These are phyloP conservation scores for Stratiomys singularior DNA, from an alignment of 2,888 invertebrate species.

Conservation along the genomic window DNA sequence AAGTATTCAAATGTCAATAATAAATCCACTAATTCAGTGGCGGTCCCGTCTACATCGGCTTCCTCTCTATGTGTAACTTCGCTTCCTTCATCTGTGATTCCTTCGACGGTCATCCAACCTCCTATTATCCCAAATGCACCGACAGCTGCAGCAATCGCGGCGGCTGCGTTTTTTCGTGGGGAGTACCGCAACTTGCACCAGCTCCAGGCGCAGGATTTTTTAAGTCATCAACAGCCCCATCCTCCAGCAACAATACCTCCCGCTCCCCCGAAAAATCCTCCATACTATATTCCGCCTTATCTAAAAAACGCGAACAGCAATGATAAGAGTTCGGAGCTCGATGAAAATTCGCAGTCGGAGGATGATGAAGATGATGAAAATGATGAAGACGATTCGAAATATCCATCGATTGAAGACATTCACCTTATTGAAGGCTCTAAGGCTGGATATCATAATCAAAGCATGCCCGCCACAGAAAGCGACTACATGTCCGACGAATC, in stretches of 20 bases:
- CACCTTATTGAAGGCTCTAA: constrained; percentile 63
- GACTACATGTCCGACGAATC: constrained; percentile 59
- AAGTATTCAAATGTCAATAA: constrained; percentile 58
- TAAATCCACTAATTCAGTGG: constrained; percentile 24
- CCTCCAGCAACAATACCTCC: constrained; percentile 44
- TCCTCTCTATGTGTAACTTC: constrained; percentile 12
- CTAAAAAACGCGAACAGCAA: constrained; percentile 57
- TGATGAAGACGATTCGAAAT: constrained; percentile 58
- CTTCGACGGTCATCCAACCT: constrained; percentile 55
- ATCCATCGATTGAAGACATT: constrained; percentile 64
- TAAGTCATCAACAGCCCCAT: constrained; percentile 55
- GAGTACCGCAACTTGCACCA: constrained; percentile 70
- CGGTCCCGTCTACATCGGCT: constrained; percentile 39
- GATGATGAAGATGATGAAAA: constrained; percentile 60
- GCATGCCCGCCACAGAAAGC: constrained; percentile 50
- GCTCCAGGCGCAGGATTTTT: constrained; percentile 65
- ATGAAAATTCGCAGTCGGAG: constrained; percentile 54
- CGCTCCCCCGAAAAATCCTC: constrained; percentile 46
- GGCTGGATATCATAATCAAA: constrained; percentile 53
- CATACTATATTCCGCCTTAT: constrained; percentile 55
- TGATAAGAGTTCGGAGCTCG: constrained; percentile 55
- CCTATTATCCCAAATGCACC: constrained; percentile 51
- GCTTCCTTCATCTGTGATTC: constrained; percentile 34
- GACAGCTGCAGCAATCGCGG: constrained; percentile 61
- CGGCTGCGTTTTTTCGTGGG: constrained; percentile 62